Evolutionary conservation across 2,888 invertebrate genomes (phyloP), one percentile per base, ranked within the genome.

Genomic region (Eupsilia transversa): DNA sequence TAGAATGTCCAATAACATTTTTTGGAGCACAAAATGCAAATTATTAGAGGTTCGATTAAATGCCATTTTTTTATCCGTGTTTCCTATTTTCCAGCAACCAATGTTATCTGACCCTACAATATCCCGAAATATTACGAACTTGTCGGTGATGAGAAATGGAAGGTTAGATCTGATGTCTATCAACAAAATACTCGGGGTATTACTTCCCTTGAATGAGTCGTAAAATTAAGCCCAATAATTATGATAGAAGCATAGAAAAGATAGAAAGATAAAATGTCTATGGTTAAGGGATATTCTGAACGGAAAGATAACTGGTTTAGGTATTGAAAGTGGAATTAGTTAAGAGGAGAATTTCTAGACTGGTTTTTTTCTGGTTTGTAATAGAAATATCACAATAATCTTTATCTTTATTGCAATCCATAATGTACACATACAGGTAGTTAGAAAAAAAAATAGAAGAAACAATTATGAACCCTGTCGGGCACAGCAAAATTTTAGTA

Each of bases 131-230:
- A 73, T 78, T 30, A 66, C 27, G 60, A 79, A 61, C 30, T 38
- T 56, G 73, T n/a, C n/a, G n/a, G n/a, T 66, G 52, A 79, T 61
- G 41, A 66, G 73, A 61, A 66, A 73, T 61, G n/a, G 35, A 35
- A 43, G 54, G 30, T 30, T 49, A 17, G 41, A 30, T 43, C 35
- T 54, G 35, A 54, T 23, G 41, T 43, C 27, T 54, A 74, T 74
- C 60, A 65, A 61, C 27, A 60, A 79, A 79, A 60, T 49, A 60
- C 38, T 38, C 30, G 1, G 17, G n/a, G 65, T 33, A 61, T 71
- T 66, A 74, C 56, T 46, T 9, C n/a, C 27, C 60, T 23, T 54
- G 30, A 54, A 46, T 43, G 35, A 56, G 35, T 79, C 66, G 41
- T 79, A 52, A 79, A 73, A 49, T 54, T 30, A 61, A 60, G 12